Evolutionary conservation across 2,888 invertebrate species (phyloP).

Genomic region (Synergus itoensis): DNA sequence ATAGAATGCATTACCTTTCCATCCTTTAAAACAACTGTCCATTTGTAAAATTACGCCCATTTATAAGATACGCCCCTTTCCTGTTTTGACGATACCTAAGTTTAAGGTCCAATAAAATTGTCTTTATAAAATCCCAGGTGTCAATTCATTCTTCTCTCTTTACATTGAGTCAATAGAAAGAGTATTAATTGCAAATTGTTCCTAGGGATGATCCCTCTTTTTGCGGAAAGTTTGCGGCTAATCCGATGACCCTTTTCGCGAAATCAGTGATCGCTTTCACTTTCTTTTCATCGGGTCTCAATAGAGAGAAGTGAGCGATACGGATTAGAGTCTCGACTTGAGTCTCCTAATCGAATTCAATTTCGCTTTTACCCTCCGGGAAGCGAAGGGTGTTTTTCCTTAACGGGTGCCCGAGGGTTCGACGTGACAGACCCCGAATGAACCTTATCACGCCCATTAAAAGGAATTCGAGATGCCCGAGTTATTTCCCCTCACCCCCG

Average conservation of each 20-base stretch:
- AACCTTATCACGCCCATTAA: constrained; percentile 20
- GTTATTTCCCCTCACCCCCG: constrained; percentile 31
- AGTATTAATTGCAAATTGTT: not conserved
- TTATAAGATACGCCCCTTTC: no score
- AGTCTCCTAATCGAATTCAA: constrained; percentile 32
- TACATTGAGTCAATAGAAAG: not conserved
- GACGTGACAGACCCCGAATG: constrained; percentile 19
- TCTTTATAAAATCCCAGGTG: no score
- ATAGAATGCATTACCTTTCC: no score
- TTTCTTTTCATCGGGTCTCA: constrained; percentile 21
- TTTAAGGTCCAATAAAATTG: no score
- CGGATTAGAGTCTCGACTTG: constrained; percentile 41
- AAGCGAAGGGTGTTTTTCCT: constrained; percentile 14
- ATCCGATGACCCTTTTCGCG: not conserved
- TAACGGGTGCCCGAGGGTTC: constrained; percentile 33
- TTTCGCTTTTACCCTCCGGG: constrained; percentile 25
- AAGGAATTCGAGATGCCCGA: constrained; percentile 22
- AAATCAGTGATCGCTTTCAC: constrained; percentile 36
- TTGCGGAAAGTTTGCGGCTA: not conserved
- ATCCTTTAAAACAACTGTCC: not conserved
- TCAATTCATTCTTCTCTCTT: no score
- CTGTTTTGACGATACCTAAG: no score
- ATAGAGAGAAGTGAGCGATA: constrained; percentile 15
- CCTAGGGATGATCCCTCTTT: not conserved
- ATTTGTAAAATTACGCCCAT: no score